These are phyloP conservation scores for Aythya baeri DNA, from an alignment of 2,113 vertebrate genomes.

Conservation along the genomic window DNA sequence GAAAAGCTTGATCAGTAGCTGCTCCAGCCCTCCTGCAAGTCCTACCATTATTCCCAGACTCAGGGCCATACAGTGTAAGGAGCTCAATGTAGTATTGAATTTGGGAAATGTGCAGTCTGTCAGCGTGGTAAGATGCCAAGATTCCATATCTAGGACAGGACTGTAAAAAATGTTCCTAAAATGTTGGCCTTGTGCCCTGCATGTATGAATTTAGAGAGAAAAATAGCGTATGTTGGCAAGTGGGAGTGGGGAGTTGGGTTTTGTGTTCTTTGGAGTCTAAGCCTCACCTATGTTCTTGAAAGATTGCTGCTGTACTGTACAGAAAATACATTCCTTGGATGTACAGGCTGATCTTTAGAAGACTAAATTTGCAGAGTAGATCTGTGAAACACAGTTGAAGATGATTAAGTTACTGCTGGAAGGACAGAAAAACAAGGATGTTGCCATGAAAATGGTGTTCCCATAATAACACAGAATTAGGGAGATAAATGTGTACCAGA, in stretches of 20 bases:
- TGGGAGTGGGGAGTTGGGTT: not conserved
- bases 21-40: constrained; percentile 92
- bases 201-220: not conserved
- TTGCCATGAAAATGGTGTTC: not conserved
- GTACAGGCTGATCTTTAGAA: not conserved
- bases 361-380: not conserved
- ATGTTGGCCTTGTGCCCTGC: not conserved
- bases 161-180: not conserved
- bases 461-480: not conserved
- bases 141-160: constrained; percentile 3
- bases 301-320: not conserved
- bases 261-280: not conserved
- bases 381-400: not conserved
- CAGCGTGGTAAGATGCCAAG: constrained; percentile 6
- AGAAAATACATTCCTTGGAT: not conserved
- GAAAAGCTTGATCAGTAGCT: constrained; percentile 88
- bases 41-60: constrained; percentile 93
- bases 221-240: not conserved
- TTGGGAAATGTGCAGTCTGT: constrained; percentile 42
- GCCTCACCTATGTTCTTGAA: not conserved
- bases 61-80: constrained; percentile 94
- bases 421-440: not conserved
- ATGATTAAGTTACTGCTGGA: not conserved
- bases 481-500: not conserved
- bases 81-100: constrained; percentile 50